These are phyloP conservation scores for Limnephilus lunatus DNA, from an alignment of 2,888 invertebrate genomes.

Conservation along the genomic window DNA sequence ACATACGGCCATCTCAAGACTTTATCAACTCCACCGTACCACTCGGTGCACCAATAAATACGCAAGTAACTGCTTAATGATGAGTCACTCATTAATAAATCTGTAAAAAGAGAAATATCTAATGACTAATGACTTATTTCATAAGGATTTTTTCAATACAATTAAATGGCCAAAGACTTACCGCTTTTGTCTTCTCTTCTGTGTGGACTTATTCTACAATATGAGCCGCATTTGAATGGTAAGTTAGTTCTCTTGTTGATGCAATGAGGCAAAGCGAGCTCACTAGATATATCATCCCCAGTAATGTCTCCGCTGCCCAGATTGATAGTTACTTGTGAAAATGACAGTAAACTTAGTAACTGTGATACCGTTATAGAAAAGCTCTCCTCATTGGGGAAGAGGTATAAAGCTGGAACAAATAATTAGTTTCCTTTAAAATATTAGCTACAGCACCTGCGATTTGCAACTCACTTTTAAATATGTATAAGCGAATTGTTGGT, in stretches of 20 bases:
- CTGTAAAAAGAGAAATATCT: conserved; percentile 62
- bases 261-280: conserved; percentile 74
- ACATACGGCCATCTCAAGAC: conserved; percentile 69
- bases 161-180: conserved; percentile 66
- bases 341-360: conserved; percentile 75
- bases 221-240: conserved; percentile 75
- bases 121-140: background rate
- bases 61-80: conserved; percentile 70
- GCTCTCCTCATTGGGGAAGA: conserved; percentile 77
- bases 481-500: no score
- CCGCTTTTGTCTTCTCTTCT: conserved; percentile 69
- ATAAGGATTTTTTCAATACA: background rate
- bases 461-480: no score
- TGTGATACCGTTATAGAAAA: conserved; percentile 74
- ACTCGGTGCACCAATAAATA: conserved; percentile 73
- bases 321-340: conserved; percentile 72
- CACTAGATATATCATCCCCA: conserved; percentile 66
- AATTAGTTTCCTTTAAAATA: background rate
- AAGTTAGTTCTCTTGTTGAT: conserved; percentile 71
- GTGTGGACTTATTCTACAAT: conserved; percentile 74
- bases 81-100: conserved; percentile 69
- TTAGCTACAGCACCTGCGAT: background rate
- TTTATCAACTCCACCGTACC: conserved; percentile 71
- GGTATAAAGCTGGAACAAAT: conserved; percentile 73
- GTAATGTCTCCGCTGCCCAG: conserved; percentile 67